Evolutionary conservation across 2,113 vertebrate species (phyloP).

Genomic region (Grus americana): DNA sequence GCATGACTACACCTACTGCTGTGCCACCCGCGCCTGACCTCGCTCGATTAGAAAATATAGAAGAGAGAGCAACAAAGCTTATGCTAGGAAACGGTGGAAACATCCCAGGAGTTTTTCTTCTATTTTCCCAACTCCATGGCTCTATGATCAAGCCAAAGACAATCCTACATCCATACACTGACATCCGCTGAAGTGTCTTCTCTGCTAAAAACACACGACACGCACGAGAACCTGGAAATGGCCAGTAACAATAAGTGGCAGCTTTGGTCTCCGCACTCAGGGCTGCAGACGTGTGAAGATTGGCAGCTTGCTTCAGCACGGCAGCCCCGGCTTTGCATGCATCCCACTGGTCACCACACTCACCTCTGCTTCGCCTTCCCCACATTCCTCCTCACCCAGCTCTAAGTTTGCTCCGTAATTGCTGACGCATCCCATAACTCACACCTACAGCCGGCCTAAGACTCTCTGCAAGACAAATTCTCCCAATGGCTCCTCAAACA

Average conservation of each 20-base stretch:
- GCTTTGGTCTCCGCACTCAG: background rate
- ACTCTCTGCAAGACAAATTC: background rate
- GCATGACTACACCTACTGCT: accelerated
- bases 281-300: background rate
- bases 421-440: background rate
- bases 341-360: background rate
- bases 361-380: background rate
- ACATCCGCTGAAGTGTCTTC: background rate
- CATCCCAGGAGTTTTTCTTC: background rate
- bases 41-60: background rate
- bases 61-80: background rate
- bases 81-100: background rate
- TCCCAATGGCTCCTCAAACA: background rate
- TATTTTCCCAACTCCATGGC: background rate
- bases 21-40: background rate
- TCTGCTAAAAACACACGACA: background rate
- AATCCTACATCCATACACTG: background rate
- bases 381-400: accelerated
- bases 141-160: background rate
- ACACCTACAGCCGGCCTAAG: background rate
- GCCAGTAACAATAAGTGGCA: background rate
- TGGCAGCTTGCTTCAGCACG: background rate
- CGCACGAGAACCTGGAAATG: background rate
- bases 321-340: background rate
- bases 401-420: background rate